Evolutionary conservation across 2,888 invertebrate genomes (phyloP).

Genomic region (Cephus sareptanus): DNA sequence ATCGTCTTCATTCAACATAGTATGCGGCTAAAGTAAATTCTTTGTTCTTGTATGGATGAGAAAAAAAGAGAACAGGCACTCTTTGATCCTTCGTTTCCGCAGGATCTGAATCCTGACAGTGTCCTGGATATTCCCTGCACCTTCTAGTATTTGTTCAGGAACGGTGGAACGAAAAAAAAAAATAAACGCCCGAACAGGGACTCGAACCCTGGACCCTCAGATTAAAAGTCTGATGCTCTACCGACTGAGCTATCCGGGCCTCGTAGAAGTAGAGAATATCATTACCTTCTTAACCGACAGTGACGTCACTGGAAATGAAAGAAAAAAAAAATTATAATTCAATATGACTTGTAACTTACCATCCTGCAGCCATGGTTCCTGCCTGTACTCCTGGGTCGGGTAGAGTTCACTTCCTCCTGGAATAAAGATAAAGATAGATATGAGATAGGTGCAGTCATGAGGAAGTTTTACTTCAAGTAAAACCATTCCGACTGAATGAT

Average conservation of each 20-base stretch:
- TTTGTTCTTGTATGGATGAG: neutral
- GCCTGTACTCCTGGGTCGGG: conserved; percentile 51
- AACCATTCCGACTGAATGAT: neutral
- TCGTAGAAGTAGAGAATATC: neutral
- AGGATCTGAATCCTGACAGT: neutral
- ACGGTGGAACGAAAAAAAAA: conserved; percentile 14
- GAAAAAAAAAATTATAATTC: neutral
- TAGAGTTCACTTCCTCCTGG: conserved; percentile 48
- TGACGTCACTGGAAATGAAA: neutral
- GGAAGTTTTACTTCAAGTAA: neutral
- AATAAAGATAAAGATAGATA: neutral
- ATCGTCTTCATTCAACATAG: neutral
- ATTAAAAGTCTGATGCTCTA: conserved; percentile 16
- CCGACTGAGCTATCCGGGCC: conserved; percentile 1
- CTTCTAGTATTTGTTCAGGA: neutral
- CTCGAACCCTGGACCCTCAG: conserved; percentile 42
- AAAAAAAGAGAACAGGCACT: neutral
- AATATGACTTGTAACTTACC: conserved; percentile 40
- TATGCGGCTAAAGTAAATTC: too few relatives aligned
- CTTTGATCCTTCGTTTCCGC: neutral
- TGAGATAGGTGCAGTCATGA: neutral
- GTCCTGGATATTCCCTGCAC: neutral
- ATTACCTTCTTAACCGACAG: neutral
- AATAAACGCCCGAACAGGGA: conserved; percentile 39
- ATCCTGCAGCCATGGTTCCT: conserved; percentile 59